phyloP scores from a whole-genome alignment of 1,140 invertebrate genomes.

The Dolichoris vasculosae region DNA sequence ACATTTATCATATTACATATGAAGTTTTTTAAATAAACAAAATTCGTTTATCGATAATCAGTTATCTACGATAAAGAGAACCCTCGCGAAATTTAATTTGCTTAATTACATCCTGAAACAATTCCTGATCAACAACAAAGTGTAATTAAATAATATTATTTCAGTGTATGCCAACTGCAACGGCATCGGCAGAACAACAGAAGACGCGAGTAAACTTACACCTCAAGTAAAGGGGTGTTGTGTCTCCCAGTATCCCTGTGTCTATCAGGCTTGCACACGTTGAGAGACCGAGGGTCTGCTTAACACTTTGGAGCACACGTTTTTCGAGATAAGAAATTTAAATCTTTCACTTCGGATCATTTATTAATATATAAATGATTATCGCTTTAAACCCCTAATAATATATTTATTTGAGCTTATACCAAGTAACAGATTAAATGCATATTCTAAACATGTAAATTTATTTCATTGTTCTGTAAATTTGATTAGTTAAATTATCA shows the following conservation, averaged over 20 bases:
- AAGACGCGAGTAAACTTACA: not conserved
- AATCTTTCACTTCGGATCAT: not conserved
- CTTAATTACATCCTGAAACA: not conserved
- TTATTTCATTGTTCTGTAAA: too few species aligned
- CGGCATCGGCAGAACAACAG: not conserved
- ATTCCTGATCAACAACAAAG: constrained; percentile 2
- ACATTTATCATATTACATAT: not conserved
- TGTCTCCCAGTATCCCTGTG: not conserved
- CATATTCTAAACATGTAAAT: not conserved
- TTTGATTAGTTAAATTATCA: too few species aligned
- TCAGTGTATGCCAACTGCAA: not conserved
- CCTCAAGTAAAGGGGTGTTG: not conserved
- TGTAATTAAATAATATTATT: constrained; percentile 24
- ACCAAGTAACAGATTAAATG: not conserved
- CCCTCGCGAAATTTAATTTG: not conserved
- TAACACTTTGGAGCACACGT: not conserved
- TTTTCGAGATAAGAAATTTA: not conserved
- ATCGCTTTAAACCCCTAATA: not conserved
- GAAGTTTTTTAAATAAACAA: not conserved
- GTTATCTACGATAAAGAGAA: not conserved
- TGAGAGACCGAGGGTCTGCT: not conserved
- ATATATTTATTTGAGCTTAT: not conserved
- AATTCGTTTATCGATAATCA: not conserved
- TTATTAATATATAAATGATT: not conserved
- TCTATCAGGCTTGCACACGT: not conserved